A percentile compares a stretch with the other conserved stretches of the same genome.
Conservation (phyloP, 2,113 vertebrate genomes). For the Odocoileus virginianus region DNA sequence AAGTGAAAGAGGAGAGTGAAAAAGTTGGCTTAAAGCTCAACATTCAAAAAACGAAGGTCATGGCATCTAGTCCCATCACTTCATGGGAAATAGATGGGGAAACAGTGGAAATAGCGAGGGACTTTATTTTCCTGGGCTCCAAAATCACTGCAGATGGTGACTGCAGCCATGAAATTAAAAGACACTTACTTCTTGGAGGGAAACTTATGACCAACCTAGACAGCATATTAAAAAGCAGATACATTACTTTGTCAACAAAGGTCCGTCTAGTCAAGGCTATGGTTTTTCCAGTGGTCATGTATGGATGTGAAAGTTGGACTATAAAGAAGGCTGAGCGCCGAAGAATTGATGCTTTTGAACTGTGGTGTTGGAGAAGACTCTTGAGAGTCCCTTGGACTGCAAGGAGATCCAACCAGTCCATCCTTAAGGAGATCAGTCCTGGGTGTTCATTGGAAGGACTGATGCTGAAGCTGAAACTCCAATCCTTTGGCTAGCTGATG, state of each 20-base stretch:
- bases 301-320: background rate
- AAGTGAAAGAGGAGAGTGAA: background rate
- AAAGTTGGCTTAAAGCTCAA: background rate
- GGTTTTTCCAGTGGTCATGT: background rate
- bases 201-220: background rate
- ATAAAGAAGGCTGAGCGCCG: fast-evolving
- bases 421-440: background rate
- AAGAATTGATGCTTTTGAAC: background rate
- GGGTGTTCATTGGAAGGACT: background rate
- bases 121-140: fast-evolving
- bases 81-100: background rate
- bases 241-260: background rate
- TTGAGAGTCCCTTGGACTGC: background rate
- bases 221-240: background rate
- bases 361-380: background rate
- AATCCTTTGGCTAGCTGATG: background rate
- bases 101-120: background rate
- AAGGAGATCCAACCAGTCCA: background rate
- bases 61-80: background rate
- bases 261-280: background rate
- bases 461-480: background rate
- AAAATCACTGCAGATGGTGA: background rate
- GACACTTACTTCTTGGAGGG: background rate
- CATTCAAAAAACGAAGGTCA: background rate
- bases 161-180: background rate